A percentile compares a stretch with the other conserved stretches of the same genome.
Conservation (phyloP, 1,140 invertebrate species). For the Meteorus sp. region DNA sequence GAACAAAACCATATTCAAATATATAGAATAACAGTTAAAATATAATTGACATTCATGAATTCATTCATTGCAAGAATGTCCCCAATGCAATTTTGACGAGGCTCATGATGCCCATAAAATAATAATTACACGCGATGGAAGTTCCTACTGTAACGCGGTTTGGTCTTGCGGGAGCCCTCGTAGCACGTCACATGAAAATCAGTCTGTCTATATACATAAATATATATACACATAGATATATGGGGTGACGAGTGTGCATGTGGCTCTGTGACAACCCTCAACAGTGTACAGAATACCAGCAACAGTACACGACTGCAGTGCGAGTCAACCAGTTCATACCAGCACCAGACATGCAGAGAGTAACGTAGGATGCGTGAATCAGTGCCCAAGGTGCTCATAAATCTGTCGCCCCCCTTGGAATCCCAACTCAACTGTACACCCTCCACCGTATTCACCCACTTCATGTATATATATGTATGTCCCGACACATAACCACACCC, state of each 20-base stretch:
- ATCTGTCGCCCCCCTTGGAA: constrained; percentile 53
- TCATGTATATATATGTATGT: background rate
- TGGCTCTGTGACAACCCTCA: constrained; percentile 30
- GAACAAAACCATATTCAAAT: too few species aligned
- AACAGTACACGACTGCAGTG: constrained; percentile 32
- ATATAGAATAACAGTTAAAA: too few species aligned
- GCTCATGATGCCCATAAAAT: constrained; percentile 50
- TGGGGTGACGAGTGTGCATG: constrained; percentile 50
- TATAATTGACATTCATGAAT: too few species aligned
- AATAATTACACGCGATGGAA: constrained; percentile 50
- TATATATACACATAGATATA: background rate
- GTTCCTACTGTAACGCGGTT: constrained; percentile 31
- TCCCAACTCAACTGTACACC: constrained; percentile 12
- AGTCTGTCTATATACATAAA: too few species aligned
- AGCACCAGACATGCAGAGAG: too few species aligned
- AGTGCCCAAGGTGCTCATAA: constrained; percentile 60
- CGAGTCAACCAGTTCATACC: too few species aligned
- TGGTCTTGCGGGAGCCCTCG: constrained; percentile 16
- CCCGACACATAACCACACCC: constrained; percentile 23
- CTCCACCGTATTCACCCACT: background rate
- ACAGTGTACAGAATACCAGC: background rate
- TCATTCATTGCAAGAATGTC: too few species aligned
- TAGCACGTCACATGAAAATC: background rate
- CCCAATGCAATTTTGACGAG: constrained; percentile 37
- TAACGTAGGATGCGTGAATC: constrained; percentile 47